These are phyloP conservation scores for Nannoperca australis DNA, from an alignment of 2,797 vertebrate species.

Conservation along the genomic window DNA sequence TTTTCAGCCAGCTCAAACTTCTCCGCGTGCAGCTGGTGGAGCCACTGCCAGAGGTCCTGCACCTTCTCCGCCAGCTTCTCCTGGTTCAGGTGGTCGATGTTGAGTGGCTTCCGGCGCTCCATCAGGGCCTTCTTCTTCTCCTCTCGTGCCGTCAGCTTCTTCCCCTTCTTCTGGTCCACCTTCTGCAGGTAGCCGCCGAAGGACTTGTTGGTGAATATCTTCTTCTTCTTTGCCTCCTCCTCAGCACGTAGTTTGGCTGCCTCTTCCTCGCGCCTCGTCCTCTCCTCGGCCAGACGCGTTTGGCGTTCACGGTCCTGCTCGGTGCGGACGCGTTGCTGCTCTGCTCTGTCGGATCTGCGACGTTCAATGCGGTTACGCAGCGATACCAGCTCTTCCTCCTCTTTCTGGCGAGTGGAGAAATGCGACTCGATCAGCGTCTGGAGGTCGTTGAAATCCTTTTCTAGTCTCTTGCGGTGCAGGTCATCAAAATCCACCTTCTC, in stretches of 20 bases:
- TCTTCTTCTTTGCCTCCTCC: slow-evolving; percentile 88
- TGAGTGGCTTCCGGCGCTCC: slow-evolving; percentile 85
- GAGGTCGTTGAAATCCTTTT: slow-evolving; percentile 88
- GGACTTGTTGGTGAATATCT: slow-evolving; percentile 85
- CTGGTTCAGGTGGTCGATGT: slow-evolving; percentile 87
- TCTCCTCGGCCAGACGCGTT: slow-evolving; percentile 76
- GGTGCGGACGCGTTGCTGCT: slow-evolving; percentile 82
- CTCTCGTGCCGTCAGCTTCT: slow-evolving; percentile 86
- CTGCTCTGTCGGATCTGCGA: slow-evolving; percentile 81
- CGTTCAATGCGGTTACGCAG: slow-evolving; percentile 84
- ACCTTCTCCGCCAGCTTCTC: slow-evolving; percentile 87
- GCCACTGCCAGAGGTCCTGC: slow-evolving; percentile 85
- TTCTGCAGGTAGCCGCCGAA: slow-evolving; percentile 88
- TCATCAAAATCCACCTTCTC: slow-evolving; percentile 89
- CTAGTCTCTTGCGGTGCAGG: slow-evolving; percentile 86
- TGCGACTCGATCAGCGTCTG: slow-evolving; percentile 86
- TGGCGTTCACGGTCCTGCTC: slow-evolving; percentile 84
- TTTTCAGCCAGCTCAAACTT: slow-evolving; percentile 86
- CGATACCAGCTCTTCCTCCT: slow-evolving; percentile 86
- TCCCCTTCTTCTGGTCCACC: slow-evolving; percentile 87
- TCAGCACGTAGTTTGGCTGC: slow-evolving; percentile 82
- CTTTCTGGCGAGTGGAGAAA: slow-evolving; percentile 86
- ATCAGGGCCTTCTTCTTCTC: slow-evolving; percentile 87
- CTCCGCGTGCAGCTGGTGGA: slow-evolving; percentile 84
- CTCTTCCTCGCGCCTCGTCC: slow-evolving; percentile 83